Conservation (phyloP, 1,140 invertebrate genomes). For the Pachyrhynchus sulphureomaculatus region DNA sequence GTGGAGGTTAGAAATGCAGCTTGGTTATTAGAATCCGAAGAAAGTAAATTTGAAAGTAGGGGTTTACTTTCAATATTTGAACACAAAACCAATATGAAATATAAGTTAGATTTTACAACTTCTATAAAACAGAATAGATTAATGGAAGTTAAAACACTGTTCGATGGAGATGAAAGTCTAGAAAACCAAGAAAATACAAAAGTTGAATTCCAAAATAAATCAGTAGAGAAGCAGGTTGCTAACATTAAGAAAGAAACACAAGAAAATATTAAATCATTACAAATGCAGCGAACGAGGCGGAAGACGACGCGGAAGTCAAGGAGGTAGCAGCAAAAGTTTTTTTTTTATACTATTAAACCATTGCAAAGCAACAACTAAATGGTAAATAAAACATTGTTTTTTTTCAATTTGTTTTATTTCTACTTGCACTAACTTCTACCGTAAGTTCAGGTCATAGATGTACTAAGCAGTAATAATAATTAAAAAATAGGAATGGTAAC, state of each 20-base stretch:
- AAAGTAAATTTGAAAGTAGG: constrained; percentile 53
- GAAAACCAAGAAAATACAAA: constrained; percentile 19
- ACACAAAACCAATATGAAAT: constrained; percentile 51
- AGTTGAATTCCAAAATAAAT: constrained; percentile 42
- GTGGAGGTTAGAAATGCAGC: constrained; percentile 64
- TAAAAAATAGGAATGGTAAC: too few relatives aligned
- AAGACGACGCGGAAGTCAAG: constrained; percentile 31
- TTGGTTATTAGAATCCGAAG: constrained; percentile 63
- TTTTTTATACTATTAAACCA: too few relatives aligned
- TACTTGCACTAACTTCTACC: too few relatives aligned
- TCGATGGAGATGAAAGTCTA: constrained; percentile 49
- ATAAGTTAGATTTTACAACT: constrained; percentile 52
- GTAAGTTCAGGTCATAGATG: too few relatives aligned
- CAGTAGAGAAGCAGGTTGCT: constrained; percentile 37
- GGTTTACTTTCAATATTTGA: constrained; percentile 56
- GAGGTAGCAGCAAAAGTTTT: constrained; percentile 35
- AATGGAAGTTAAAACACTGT: constrained; percentile 64
- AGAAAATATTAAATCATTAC: constrained; percentile 35
- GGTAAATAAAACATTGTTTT: too few relatives aligned
- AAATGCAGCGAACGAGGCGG: constrained; percentile 27
- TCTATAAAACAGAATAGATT: constrained; percentile 56
- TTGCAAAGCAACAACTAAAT: too few relatives aligned
- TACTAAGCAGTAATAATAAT: too few relatives aligned
- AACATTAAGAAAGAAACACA: constrained; percentile 40
- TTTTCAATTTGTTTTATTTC: too few relatives aligned